Evolutionary conservation across 1,140 invertebrate genomes (phyloP).

Genomic region (Lepidurus arcticus): DNA sequence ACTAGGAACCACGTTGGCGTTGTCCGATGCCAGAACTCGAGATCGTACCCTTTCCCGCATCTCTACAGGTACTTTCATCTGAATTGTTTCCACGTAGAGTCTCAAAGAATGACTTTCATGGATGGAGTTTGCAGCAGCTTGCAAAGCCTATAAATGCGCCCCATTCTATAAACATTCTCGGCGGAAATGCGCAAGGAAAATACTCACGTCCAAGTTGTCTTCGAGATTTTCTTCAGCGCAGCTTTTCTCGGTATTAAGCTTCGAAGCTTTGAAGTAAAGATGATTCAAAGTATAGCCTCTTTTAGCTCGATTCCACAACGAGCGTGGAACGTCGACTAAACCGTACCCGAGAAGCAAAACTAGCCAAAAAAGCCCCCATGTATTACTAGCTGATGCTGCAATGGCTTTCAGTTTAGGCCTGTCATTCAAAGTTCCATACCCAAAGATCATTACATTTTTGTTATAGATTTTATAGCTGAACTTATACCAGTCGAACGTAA

Average conservation of each 20-base stretch:
- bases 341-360: constrained; percentile 94
- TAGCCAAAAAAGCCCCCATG: constrained; percentile 95
- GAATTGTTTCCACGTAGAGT: constrained; percentile 67
- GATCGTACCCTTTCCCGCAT: constrained; percentile 59
- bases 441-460: background rate
- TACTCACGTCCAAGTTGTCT: constrained; percentile 80
- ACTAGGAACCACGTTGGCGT: constrained; percentile 49
- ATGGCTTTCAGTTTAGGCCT: constrained; percentile 90
- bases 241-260: constrained; percentile 90
- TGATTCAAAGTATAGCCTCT: constrained; percentile 74
- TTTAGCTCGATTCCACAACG: constrained; percentile 74
- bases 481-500: constrained; percentile 77
- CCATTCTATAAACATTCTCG: too few relatives aligned
- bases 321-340: constrained; percentile 88
- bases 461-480: constrained; percentile 30
- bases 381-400: constrained; percentile 97
- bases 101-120: constrained; percentile 47
- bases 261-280: constrained; percentile 95
- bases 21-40: background rate
- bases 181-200: background rate
- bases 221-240: constrained; percentile 94
- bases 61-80: constrained; percentile 75
- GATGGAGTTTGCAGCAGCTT: constrained; percentile 37
- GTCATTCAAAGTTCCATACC: constrained; percentile 30
- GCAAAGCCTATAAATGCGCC: constrained; percentile 23